phyloP scores from a whole-genome alignment of 2,888 invertebrate species.

The Erebia ligea region DNA sequence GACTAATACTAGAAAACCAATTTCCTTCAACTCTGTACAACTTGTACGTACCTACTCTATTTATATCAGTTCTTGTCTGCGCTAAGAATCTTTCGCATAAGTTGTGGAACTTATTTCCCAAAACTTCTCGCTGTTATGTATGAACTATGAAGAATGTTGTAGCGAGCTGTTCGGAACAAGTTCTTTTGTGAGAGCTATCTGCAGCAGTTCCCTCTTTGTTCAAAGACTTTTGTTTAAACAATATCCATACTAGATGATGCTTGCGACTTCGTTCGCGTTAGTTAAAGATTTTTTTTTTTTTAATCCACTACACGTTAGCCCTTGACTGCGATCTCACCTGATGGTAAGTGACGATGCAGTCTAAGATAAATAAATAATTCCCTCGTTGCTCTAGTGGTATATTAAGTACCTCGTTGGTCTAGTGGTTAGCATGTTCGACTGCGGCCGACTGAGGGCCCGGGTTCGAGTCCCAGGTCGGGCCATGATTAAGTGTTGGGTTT shows the following conservation, averaged over 20 bases:
- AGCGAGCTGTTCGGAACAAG: conserved; percentile 24
- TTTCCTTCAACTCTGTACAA: conserved; percentile 5
- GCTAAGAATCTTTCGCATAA: conserved; percentile 29
- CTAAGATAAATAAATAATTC: too few species aligned
- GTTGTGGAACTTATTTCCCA: conserved; percentile 31
- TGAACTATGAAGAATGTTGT: conserved; percentile 38
- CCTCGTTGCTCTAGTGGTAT: too few species aligned
- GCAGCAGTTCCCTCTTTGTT: conserved; percentile 17
- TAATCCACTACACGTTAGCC: too few species aligned
- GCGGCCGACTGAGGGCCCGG: too few species aligned
- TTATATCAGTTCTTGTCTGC: conserved; percentile 26
- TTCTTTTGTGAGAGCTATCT: conserved; percentile 28
- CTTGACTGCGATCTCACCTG: too few species aligned
- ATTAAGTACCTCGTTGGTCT: too few species aligned
- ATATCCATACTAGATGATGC: neutral
- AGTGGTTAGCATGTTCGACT: too few species aligned
- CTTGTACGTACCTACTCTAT: conserved; percentile 11
- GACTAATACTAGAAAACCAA: neutral
- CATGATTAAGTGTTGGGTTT: too few species aligned
- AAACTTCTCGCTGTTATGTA: conserved; percentile 37
- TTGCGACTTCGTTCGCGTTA: too few species aligned
- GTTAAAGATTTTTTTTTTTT: too few species aligned
- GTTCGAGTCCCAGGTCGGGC: too few species aligned
- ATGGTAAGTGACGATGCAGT: too few species aligned
- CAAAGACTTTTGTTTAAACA: conserved; percentile 16